phyloP scores from a whole-genome alignment of 2,113 vertebrate species.

The Crotalus viridis region DNA sequence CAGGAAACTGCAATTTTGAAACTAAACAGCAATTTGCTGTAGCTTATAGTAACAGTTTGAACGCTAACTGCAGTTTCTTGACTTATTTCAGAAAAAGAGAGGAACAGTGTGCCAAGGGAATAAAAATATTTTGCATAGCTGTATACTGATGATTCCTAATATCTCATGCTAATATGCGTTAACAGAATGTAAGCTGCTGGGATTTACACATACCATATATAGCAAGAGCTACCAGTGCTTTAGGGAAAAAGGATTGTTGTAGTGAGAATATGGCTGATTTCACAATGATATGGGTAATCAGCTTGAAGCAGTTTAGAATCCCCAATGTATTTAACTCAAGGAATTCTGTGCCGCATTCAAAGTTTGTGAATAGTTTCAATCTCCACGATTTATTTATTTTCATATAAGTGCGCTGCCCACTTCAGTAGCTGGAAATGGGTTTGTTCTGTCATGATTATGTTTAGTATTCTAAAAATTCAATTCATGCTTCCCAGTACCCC shows the following conservation, averaged over 20 bases:
- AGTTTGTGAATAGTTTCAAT: neutral
- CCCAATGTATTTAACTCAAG: neutral
- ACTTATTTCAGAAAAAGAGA: neutral
- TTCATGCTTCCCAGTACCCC: neutral
- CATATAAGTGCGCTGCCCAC: neutral
- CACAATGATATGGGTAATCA: neutral
- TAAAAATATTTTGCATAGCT: neutral
- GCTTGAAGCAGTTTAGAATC: neutral
- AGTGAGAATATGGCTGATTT: neutral
- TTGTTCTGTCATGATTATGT: neutral
- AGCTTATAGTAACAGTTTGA: neutral
- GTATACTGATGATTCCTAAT: neutral
- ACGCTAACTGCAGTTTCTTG: neutral
- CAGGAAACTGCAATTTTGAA: neutral
- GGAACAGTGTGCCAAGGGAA: neutral
- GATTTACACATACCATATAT: conserved; percentile 1
- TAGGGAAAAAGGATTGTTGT: neutral
- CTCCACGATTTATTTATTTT: neutral
- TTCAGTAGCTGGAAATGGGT: neutral
- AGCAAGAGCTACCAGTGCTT: neutral
- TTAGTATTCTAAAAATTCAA: neutral
- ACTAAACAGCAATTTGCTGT: neutral
- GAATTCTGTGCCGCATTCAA: neutral
- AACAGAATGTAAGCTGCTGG: neutral
- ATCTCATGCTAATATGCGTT: neutral